Evolutionary conservation across 2,113 vertebrate genomes (phyloP).

Genomic region (Charina bottae): DNA sequence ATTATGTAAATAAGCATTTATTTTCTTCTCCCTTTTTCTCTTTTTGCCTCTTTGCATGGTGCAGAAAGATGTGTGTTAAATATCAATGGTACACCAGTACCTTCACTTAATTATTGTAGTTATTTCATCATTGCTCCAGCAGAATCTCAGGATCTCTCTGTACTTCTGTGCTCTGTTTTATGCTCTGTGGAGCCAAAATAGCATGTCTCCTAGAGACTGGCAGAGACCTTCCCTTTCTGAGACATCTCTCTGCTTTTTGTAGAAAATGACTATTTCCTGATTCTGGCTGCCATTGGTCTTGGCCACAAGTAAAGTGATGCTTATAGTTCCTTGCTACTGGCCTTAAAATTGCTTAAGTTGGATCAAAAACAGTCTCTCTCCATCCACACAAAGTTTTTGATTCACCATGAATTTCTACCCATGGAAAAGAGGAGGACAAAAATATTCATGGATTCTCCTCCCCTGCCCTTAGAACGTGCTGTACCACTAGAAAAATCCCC

Average conservation of each 20-base stretch:
- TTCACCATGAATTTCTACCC: background rate
- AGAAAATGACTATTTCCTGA: background rate
- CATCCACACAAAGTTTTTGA: background rate
- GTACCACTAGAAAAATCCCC: background rate
- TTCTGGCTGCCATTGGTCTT: background rate
- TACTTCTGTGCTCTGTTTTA: background rate
- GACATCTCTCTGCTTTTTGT: background rate
- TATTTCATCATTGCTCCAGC: background rate
- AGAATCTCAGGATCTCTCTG: background rate
- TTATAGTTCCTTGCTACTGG: too few species aligned
- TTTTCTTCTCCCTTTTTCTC: background rate
- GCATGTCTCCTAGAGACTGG: background rate
- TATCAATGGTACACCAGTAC: background rate
- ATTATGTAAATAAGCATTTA: constrained; percentile 26
- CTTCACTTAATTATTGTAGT: background rate
- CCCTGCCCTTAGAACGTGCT: background rate
- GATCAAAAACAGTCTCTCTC: background rate
- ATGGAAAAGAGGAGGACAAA: background rate
- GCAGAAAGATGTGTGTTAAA: background rate
- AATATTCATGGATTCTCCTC: background rate
- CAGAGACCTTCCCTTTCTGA: background rate
- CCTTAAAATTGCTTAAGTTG: background rate
- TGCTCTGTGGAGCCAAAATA: background rate
- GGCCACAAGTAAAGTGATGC: background rate
- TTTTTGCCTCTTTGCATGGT: background rate